Evolutionary conservation across 2,113 vertebrate genomes (phyloP).

Genomic region (Ceyx cyanopectus): DNA sequence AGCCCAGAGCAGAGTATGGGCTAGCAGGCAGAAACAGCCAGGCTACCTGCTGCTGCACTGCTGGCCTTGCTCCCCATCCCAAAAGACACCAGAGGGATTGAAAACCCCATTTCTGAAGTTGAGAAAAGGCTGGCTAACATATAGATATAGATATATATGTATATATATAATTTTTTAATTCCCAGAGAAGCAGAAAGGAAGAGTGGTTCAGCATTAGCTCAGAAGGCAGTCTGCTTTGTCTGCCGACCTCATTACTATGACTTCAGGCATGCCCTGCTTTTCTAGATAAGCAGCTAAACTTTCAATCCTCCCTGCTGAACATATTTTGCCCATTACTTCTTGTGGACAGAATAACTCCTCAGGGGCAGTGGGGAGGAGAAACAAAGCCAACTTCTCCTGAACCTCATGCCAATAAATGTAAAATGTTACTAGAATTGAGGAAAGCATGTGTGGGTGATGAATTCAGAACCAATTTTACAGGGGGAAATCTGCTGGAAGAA

Average conservation of each 20-base stretch:
- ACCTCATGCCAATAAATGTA: conserved; percentile 12
- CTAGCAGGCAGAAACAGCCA: background rate
- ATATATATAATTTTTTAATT: background rate
- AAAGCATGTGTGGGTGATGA: background rate
- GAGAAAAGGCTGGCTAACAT: background rate
- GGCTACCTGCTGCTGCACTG: background rate
- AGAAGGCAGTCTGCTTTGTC: background rate
- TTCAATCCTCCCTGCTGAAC: background rate
- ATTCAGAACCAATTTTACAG: conserved; percentile 36
- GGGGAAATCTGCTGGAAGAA: background rate
- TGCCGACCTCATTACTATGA: background rate
- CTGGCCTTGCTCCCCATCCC: background rate
- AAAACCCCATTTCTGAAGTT: background rate
- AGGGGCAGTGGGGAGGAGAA: background rate
- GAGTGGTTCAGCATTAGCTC: background rate
- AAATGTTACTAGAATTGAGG: conserved; percentile 36
- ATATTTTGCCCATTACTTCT: background rate
- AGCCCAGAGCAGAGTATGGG: background rate
- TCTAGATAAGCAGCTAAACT: conserved; percentile 56
- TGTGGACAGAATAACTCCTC: background rate
- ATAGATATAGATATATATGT: background rate
- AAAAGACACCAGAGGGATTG: background rate
- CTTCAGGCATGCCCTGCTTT: conserved; percentile 53
- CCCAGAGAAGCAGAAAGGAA: background rate
- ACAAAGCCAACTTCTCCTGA: conserved; percentile 8